These are phyloP conservation scores for Megaustenia siamemsis DNA, from an alignment of 2,888 invertebrate genomes.

Conservation along the genomic window DNA sequence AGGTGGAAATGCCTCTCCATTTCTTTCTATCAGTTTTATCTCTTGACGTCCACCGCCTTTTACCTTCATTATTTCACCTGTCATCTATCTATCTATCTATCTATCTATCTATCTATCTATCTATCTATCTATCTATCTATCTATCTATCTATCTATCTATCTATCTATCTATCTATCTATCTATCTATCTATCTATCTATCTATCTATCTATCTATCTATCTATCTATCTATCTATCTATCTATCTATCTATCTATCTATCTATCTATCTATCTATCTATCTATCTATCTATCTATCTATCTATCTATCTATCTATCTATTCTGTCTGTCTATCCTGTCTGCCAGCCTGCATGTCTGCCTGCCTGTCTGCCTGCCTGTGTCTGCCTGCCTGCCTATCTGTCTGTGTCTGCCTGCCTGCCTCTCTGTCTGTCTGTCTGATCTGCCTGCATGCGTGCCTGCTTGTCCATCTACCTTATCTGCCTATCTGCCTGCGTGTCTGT, in stretches of 20 bases:
- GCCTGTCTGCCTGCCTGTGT: not conserved
- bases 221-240: constrained; percentile 7
- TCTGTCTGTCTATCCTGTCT: constrained; percentile 29
- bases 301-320: constrained; percentile 26
- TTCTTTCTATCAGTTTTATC: too few species aligned
- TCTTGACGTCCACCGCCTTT: too few species aligned
- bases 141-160: constrained; percentile 29
- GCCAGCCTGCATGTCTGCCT: not conserved
- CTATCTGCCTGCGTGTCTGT: not conserved
- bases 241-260: constrained; percentile 7
- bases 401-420: not conserved
- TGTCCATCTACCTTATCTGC: not conserved
- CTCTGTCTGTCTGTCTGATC: constrained; percentile 27
- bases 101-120: constrained; percentile 27
- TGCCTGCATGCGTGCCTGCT: not conserved
- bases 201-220: not conserved
- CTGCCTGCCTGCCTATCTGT: not conserved
- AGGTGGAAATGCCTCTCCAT: too few species aligned
- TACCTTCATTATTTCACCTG: too few species aligned
- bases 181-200: not conserved
- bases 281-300: constrained; percentile 9
- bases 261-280: constrained; percentile 7
- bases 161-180: constrained; percentile 20
- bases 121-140: constrained; percentile 34
- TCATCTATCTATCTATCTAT: constrained; percentile 26